Base-by-base conservation (phyloP, 1,140 invertebrate species). In the Polyergus mexicanus region DNA sequence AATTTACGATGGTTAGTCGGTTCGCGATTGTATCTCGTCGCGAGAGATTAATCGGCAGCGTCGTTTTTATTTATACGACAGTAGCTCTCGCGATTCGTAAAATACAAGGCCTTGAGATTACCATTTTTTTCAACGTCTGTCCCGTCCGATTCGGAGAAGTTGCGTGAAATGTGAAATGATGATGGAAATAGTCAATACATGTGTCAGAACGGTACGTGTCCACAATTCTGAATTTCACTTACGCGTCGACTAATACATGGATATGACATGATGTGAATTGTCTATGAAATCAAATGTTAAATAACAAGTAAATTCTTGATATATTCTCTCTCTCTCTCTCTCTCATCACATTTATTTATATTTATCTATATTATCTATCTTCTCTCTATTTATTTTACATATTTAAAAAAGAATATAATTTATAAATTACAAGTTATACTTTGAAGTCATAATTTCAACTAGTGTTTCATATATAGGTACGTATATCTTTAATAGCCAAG, bases 101-200 rank as follows among this genome's bases (percentile, higher is more conserved):
- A 75, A 13, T 66, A 32, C 22, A 44, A 16, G 4, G n/a, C 3
- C 25, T 65, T 41, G 16, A 38, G 10, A 22, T 63, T 22, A 22
- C 11, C 32, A 8, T 32, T 32, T 76, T 76, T 35, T 28, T 60
- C 16, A 16, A 28, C 54, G 35, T 75, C 72, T 60, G 22, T 74
- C 51, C 22, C 35, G n/a, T 16, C 28, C 6, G 32, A 56, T 38
- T 75, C n/a, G 32, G 16, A 32, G 72, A 60, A 25, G 22, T 13
- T n/a, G n/a, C 19, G 10, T 13, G 51, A 56, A 54, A 16, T 19
- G 10, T 13, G 51, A 56, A 54, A 16, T 19, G 32, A 58, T 58
- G 54, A 60, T 75, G 11, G n/a, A 74, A 60, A 75, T 38, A 74
- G 2, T 74, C 11, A 22, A 8, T 72, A 72, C 11, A 58, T 58